Conservation (phyloP, 2,888 invertebrate species). For the Tinea trinotella region DNA sequence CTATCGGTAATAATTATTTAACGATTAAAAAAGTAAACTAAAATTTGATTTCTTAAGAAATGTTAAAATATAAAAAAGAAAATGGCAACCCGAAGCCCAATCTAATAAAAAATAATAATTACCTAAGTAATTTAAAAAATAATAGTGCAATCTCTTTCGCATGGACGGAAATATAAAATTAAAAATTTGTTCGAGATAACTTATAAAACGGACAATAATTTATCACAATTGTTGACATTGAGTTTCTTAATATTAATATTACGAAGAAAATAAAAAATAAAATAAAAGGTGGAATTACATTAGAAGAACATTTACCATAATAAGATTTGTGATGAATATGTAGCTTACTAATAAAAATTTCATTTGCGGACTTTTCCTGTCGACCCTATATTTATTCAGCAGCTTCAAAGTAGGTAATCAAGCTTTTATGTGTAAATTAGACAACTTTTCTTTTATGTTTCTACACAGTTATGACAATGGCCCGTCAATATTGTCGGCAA, state of each 20-base stretch:
- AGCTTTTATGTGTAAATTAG: too few species aligned
- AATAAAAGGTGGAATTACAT: background rate
- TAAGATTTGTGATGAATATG: background rate
- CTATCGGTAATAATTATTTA: slow-evolving; percentile 31
- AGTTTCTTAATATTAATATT: slow-evolving; percentile 1
- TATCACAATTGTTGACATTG: slow-evolving; percentile 30
- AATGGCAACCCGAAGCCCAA: slow-evolving; percentile 47
- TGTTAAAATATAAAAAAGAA: slow-evolving; percentile 21
- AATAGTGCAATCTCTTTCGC: background rate
- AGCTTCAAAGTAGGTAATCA: too few species aligned
- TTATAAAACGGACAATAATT: slow-evolving; percentile 18
- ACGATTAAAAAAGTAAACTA: slow-evolving; percentile 22
- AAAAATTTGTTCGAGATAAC: slow-evolving; percentile 13
- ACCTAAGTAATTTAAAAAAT: slow-evolving; percentile 23
- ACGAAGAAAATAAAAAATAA: background rate
- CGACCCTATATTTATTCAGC: too few species aligned
- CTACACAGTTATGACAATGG: too few species aligned
- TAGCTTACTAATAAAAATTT: too few species aligned
- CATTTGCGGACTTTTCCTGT: too few species aligned
- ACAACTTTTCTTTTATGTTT: too few species aligned
- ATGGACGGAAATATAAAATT: background rate
- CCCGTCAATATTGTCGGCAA: too few species aligned
- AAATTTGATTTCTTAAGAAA: slow-evolving; percentile 18
- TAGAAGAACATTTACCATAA: background rate
- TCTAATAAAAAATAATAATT: slow-evolving; percentile 30